Conservation (phyloP, 37 sponge, comb jelly and placozoan genomes). For the Trichoplax adhaerens region DNA sequence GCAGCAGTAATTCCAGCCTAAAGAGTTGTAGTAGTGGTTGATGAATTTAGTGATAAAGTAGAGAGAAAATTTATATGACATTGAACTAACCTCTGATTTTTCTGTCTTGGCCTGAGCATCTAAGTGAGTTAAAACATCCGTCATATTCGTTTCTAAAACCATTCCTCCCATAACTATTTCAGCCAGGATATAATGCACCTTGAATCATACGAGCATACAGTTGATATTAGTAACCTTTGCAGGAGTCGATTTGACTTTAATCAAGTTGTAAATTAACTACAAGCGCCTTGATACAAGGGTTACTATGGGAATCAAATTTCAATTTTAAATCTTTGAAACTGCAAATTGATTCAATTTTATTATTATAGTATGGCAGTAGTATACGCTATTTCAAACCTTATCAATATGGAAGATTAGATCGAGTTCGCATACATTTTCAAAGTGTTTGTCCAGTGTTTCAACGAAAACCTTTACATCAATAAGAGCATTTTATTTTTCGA, state of each 20-base stretch:
- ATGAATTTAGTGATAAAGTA: slow-evolving; percentile 11
- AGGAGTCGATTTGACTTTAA: too few species aligned
- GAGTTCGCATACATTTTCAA: slow-evolving; percentile 99
- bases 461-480: slow-evolving; percentile 75
- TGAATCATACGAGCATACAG: too few species aligned
- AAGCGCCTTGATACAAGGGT: too few species aligned
- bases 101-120: slow-evolving; percentile 84
- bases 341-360: too few species aligned
- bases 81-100: slow-evolving; percentile 46
- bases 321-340: too few species aligned
- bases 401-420: slow-evolving; percentile 99
- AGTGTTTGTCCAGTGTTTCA: slow-evolving; percentile 90
- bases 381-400: slow-evolving; percentile 25
- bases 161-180: slow-evolving; percentile 99
- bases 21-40: slow-evolving; percentile 36
- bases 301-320: too few species aligned
- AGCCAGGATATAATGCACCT: slow-evolving; percentile 10
- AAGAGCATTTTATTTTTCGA: background rate
- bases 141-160: slow-evolving; percentile 95
- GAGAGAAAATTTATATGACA: background rate
- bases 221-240: too few species aligned
- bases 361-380: too few species aligned
- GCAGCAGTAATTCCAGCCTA: slow-evolving; percentile 12
- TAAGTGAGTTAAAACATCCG: slow-evolving; percentile 69
- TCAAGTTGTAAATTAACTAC: too few species aligned